phyloP scores from a whole-genome alignment of 1,140 invertebrate species.

The Penaeus vannamei region DNA sequence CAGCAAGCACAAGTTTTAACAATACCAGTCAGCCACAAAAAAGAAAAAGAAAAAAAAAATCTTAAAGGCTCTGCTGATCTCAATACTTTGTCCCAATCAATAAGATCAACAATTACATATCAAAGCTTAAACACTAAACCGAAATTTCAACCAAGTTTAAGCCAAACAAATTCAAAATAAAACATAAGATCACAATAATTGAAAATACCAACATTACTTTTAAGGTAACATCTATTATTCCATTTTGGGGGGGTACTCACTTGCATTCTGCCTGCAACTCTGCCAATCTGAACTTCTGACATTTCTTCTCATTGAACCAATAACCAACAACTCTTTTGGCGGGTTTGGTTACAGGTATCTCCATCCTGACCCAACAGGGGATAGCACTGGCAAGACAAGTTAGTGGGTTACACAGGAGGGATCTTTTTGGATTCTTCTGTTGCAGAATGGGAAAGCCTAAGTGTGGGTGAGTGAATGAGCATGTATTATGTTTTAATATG shows the following conservation, averaged over 20 bases:
- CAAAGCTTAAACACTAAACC: too few species aligned
- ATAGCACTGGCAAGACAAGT: not conserved
- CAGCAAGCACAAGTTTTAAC: too few species aligned
- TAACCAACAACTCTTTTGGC: constrained; percentile 47
- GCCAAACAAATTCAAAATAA: not conserved
- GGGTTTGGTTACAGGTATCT: constrained; percentile 18
- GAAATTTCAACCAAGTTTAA: too few species aligned
- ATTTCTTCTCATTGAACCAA: constrained; percentile 61
- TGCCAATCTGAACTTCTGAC: constrained; percentile 54
- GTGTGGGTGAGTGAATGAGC: too few species aligned
- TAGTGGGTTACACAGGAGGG: not conserved
- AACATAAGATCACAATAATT: not conserved
- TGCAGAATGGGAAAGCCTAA: too few species aligned
- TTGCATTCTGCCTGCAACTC: constrained; percentile 52
- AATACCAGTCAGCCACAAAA: too few species aligned
- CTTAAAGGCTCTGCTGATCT: too few species aligned
- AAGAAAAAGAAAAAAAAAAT: too few species aligned
- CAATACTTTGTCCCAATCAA: too few species aligned
- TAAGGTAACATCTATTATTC: too few species aligned
- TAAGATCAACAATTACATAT: too few species aligned
- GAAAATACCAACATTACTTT: not conserved
- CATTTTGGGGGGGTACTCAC: constrained; percentile 21
- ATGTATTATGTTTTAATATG: too few species aligned
- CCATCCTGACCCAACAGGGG: constrained; percentile 38
- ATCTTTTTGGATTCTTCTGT: not conserved